Evolutionary conservation across 1,140 invertebrate species (phyloP).

Genomic region (Eurosta solidaginis): DNA sequence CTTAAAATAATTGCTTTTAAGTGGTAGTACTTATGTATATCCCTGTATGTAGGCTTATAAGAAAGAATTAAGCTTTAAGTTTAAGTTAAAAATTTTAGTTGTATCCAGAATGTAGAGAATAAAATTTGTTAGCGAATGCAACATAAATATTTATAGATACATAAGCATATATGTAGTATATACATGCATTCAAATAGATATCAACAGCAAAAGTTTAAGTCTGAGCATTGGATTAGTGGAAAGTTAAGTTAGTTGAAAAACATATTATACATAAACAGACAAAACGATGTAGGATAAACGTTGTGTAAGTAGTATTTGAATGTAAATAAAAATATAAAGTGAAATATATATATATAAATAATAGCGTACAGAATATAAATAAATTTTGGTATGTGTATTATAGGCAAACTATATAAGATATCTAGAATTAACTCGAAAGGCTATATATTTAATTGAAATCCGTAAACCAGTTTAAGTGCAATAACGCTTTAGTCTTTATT

Average conservation of each 20-base stretch:
- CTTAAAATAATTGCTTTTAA: too few species aligned
- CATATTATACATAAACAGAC: background rate
- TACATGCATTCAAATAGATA: background rate
- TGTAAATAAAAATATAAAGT: background rate
- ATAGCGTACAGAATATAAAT: background rate
- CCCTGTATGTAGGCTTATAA: too few species aligned
- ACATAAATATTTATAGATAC: background rate
- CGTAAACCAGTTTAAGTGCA: background rate
- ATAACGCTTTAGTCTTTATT: constrained; percentile 13
- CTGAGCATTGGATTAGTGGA: constrained; percentile 5
- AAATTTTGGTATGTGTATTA: background rate
- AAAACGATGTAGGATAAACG: background rate
- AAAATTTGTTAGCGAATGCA: background rate
- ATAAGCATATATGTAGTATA: background rate
- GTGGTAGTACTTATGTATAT: too few species aligned
- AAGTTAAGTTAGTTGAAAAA: background rate
- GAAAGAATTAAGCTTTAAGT: too few species aligned
- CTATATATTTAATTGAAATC: background rate
- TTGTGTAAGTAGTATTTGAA: background rate
- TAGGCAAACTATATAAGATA: background rate
- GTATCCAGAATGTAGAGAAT: background rate
- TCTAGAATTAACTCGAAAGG: background rate
- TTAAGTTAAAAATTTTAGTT: background rate
- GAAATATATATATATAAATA: background rate
- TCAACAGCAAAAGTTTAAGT: constrained; percentile 24